Evolutionary conservation across 1,140 invertebrate genomes (phyloP), one percentile per base, ranked within the genome.

Genomic region (Calycopis cecrops): DNA sequence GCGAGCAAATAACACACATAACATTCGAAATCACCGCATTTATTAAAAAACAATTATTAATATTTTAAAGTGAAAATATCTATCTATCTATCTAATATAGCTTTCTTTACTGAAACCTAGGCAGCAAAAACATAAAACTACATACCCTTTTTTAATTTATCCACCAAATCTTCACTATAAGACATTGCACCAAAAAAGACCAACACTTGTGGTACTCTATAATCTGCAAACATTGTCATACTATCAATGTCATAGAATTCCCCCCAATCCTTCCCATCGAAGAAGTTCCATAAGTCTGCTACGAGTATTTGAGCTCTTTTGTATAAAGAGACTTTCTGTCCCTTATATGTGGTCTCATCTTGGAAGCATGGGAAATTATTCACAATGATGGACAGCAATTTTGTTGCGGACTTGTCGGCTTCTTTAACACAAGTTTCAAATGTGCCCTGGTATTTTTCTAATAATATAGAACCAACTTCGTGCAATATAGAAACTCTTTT

Each of bases 191-290:
- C 94, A 82, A 96, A 97, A 79, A 96, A 93, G 14, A 95, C 90
- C 47, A 99, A 87, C 3, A 96, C 94, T 88, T 99, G 97, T 6
- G 97, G 98, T 34, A 99, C 91, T 83, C 97, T 92, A 78, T 99
- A 99, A 86, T 99, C 98, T 6, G 98, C 96, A 91, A 99, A 99
- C 95, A 98, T 98, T 4, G 97, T 97, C 33, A 99, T 90, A 48
- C 90, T 86, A 55, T 96, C 93, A 59, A 99, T 95, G 85, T 99
- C 97, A 16, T 90, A 50, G 79, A 99, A 99, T 60, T 91, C 81
- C 4, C 96, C 97, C 35, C 93, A 88, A 2, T 91, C 92, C 71
- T 93, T 80, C 7, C 93, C 95, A 50, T 92, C 90, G 86, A 93
- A 97, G 79, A 94, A 96, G 3, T 94, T 92, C 96, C 97, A 99